Conservation (phyloP, 2,888 invertebrate species). For the Sepioteuthis lessoniana region DNA sequence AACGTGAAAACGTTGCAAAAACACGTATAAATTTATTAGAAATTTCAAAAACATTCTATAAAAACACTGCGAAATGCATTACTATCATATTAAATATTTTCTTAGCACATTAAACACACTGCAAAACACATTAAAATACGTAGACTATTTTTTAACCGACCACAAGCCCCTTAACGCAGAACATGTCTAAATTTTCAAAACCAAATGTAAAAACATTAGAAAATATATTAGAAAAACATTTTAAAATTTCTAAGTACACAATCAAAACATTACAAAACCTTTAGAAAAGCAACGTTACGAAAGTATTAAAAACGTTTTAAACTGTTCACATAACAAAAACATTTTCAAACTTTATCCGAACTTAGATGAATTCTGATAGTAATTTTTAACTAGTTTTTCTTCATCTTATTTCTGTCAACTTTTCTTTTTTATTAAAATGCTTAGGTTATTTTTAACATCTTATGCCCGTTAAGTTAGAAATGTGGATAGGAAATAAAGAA, state of each 20-base stretch:
- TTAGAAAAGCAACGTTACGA: not conserved
- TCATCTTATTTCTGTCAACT: too few species aligned
- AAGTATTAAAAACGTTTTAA: too few species aligned
- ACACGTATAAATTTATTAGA: slow-evolving; percentile 13
- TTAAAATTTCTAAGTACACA: not conserved
- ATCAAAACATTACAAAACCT: not conserved
- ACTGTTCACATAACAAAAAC: too few species aligned
- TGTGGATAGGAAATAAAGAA: too few species aligned
- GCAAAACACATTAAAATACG: not conserved
- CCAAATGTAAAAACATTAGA: not conserved
- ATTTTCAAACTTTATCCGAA: too few species aligned
- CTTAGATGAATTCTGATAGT: too few species aligned
- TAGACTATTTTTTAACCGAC: not conserved
- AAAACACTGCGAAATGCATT: slow-evolving; percentile 9
- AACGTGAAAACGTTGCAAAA: not conserved
- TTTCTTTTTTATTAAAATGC: too few species aligned
- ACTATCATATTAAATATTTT: slow-evolving; percentile 10
- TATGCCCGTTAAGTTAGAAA: too few species aligned
- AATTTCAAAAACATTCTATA: not conserved
- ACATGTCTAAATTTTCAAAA: not conserved
- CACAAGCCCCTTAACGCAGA: not conserved
- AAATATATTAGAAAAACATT: not conserved
- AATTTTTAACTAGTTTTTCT: too few species aligned
- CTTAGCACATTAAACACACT: not conserved
- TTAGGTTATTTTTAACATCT: too few species aligned